A percentile compares a stretch with the other conserved stretches of the same genome.
phyloP scores from a whole-genome alignment of 2,797 vertebrate genomes.

The Rhynchotus rufescens region DNA sequence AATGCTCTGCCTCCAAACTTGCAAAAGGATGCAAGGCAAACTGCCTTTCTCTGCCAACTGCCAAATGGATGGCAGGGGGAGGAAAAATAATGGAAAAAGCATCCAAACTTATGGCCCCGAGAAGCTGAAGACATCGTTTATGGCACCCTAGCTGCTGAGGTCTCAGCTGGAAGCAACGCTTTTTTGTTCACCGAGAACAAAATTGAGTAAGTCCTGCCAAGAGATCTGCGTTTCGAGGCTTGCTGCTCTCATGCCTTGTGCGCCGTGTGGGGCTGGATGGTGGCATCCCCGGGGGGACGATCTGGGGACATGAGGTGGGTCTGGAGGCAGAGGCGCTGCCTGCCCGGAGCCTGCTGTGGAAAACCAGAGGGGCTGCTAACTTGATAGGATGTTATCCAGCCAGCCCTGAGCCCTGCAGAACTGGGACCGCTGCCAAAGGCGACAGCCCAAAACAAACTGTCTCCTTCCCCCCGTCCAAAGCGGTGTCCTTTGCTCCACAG shows the following conservation, averaged over 20 bases:
- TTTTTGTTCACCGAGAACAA: background rate
- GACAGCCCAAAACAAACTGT: background rate
- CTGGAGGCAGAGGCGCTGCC: background rate
- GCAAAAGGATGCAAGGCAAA: background rate
- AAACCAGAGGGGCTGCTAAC: background rate
- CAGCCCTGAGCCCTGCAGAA: background rate
- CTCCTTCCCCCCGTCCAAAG: background rate
- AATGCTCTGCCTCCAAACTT: slow-evolving; percentile 21
- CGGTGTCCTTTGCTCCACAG: background rate
- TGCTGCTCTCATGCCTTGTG: fast-evolving
- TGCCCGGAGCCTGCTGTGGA: background rate
- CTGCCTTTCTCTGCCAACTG: background rate
- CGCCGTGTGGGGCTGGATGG: background rate
- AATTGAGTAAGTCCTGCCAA: background rate
- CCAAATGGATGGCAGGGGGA: background rate
- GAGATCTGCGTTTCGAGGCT: background rate
- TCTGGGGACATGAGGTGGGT: fast-evolving
- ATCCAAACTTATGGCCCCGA: background rate
- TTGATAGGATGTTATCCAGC: background rate
- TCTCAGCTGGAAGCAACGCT: background rate
- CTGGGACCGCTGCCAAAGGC: background rate
- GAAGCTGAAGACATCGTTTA: background rate
- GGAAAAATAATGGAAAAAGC: background rate
- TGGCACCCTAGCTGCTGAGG: background rate
- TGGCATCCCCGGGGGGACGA: fast-evolving